Base-by-base conservation (phyloP, 23 tunicate genomes). In the Halocynthia aurantium region DNA sequence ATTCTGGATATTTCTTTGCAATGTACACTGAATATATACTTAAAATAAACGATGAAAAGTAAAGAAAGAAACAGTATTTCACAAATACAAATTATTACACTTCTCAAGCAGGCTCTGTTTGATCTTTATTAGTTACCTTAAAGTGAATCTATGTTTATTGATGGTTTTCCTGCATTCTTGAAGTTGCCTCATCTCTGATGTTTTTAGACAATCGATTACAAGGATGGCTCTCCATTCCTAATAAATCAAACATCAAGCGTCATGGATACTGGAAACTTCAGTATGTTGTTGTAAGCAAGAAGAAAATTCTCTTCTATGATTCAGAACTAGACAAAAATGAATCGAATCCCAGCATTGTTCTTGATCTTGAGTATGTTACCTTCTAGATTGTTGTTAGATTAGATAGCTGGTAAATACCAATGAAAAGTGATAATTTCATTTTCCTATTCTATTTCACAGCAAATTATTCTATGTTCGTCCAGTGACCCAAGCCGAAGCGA, bases 401-500 rank as follows among this genome's bases (percentile, higher is more conserved):
- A 15, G 2, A 31, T 31, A 31, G 44, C 2, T 31, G 44, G 1
- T 31, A 31, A 31, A 31, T 31, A 31, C 44, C 44, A 31, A 31
- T 31, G 44, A 31, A 31, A 31, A 31, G 44, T 31, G 44, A 31
- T 31, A 13, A 58, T 58, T 58, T 58, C 63, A 18, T 17, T 13
- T 70, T 9, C 4, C 22, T 11, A 19, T 17, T 69, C 80, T 73
- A 51, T 77, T 70, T 80, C 81, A n/a, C 85, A 92, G 98, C 40
- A 88, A 94, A 81, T 69, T 94, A 10, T 94, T 88, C 76, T 91
- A 94, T 63, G 99, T 94, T 17, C 81, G 99, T 0, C 83, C 95
- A 6, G 99, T 94, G 7, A 94, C 99, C 7, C 95, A 82, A 78
- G 95, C 95, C 6, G 99, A 94, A 74, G 99, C 95, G 8, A 81